These are phyloP conservation scores for Coccyzus lansbergi DNA, from an alignment of 2,797 vertebrate species.

Conservation along the genomic window DNA sequence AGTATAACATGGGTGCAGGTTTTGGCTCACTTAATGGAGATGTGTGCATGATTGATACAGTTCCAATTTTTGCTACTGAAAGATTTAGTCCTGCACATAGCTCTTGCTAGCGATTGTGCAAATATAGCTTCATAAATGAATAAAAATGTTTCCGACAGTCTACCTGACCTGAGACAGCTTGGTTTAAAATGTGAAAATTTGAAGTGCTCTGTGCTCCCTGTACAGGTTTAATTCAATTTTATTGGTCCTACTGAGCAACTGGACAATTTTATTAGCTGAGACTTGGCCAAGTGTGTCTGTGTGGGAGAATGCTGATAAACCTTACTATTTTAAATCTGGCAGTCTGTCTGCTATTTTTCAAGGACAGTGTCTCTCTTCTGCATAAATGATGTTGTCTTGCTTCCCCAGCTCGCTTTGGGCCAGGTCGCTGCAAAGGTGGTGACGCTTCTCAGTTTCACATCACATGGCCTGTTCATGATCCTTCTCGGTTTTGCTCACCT, in stretches of 20 bases:
- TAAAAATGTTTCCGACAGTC: background rate
- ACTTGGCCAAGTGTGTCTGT: background rate
- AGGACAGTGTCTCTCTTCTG: background rate
- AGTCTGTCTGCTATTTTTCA: background rate
- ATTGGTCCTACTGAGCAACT: background rate
- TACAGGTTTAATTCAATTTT: background rate
- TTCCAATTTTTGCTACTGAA: background rate
- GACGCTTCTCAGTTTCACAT: background rate
- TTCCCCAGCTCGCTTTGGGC: background rate
- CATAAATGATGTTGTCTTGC: background rate
- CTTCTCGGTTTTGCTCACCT: background rate
- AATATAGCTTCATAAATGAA: background rate
- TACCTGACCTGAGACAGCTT: background rate
- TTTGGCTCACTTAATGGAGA: slow-evolving; percentile 4
- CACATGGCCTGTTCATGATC: accelerated
- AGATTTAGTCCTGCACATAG: background rate
- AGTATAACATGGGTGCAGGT: background rate
- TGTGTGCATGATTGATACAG: background rate
- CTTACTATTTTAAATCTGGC: background rate
- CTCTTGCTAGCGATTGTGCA: background rate
- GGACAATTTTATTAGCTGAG: background rate
- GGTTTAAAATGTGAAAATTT: background rate
- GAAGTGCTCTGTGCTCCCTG: background rate
- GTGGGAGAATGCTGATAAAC: slow-evolving; percentile 2
- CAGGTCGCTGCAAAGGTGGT: background rate